phyloP scores from a whole-genome alignment of 2,888 invertebrate genomes.

The Hymenopus coronatus region DNA sequence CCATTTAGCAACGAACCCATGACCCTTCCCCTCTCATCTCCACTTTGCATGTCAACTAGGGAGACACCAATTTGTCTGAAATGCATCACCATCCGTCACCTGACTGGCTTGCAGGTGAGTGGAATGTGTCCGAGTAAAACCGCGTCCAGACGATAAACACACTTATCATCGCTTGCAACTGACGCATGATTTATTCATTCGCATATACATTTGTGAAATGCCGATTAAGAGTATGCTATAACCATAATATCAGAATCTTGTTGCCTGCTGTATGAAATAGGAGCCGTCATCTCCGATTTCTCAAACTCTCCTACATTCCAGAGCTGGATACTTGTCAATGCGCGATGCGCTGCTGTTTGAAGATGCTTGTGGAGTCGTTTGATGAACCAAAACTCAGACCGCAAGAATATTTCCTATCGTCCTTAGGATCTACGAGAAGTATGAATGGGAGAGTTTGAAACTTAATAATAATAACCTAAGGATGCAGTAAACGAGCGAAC shows the following conservation, averaged over 20 bases:
- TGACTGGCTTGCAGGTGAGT: not conserved
- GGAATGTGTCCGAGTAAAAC: not conserved
- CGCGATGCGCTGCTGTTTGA: too few relatives aligned
- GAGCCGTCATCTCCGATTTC: not conserved
- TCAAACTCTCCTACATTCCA: not conserved
- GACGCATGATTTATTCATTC: not conserved
- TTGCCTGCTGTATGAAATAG: not conserved
- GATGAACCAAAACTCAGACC: not conserved
- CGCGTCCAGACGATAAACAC: not conserved
- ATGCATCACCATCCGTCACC: not conserved
- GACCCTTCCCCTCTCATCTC: not conserved
- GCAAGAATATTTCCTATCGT: too few relatives aligned
- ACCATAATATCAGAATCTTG: not conserved
- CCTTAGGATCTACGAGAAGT: too few relatives aligned
- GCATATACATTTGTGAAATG: not conserved
- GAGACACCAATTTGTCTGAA: not conserved
- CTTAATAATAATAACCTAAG: too few relatives aligned
- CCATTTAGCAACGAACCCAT: not conserved
- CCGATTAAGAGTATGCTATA: not conserved
- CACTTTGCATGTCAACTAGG: not conserved
- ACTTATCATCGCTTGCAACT: not conserved
- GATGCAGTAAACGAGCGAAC: too few relatives aligned
- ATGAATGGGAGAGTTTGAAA: too few relatives aligned
- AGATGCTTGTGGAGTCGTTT: too few relatives aligned
- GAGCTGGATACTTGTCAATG: too few relatives aligned